Evolutionary conservation across 2,797 vertebrate genomes (phyloP).

Genomic region (Eurystomus glaucurus): DNA sequence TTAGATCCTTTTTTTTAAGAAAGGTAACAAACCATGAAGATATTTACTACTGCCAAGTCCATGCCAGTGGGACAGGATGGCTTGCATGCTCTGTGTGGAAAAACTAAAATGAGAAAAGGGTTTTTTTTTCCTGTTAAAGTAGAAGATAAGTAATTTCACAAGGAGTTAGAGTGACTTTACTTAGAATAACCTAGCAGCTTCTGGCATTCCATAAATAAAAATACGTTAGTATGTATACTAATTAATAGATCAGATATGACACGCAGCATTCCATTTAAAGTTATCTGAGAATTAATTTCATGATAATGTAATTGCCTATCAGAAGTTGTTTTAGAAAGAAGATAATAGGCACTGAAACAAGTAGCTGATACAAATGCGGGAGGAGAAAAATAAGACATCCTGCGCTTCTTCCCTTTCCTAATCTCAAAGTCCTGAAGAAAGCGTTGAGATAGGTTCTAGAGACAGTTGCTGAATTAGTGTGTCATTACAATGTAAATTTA

Average conservation of each 20-base stretch:
- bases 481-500: neutral
- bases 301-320: neutral
- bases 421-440: neutral
- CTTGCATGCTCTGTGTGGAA: accelerated
- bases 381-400: neutral
- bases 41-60: neutral
- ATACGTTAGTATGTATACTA: neutral
- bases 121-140: neutral
- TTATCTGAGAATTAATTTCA: neutral
- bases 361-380: neutral
- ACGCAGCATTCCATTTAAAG: neutral
- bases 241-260: neutral
- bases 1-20: neutral
- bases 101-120: neutral
- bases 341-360: neutral
- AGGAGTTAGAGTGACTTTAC: neutral
- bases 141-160: neutral
- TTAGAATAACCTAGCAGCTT: neutral
- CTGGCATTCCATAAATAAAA: neutral
- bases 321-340: neutral
- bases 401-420: neutral
- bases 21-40: neutral
- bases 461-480: neutral
- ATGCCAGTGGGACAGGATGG: neutral
- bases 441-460: neutral